Base-by-base conservation (phyloP, 2,113 vertebrate genomes). In the Andinoacara biseriatus region DNA sequence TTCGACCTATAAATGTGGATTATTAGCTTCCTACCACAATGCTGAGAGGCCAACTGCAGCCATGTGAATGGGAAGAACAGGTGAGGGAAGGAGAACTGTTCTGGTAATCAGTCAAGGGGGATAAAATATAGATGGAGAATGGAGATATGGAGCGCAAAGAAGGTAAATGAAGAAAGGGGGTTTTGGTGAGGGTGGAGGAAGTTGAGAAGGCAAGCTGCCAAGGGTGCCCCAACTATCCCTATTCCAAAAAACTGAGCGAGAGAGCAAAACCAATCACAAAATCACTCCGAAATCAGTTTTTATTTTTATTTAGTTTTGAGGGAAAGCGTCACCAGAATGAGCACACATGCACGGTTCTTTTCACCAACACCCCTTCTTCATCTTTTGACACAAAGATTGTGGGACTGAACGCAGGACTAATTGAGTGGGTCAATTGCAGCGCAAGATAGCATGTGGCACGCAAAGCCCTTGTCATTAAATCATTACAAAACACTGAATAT, bases 401-500 rank as follows among this genome's bases (percentile, higher is more conserved):
- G 78, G 49, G 38, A 5, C 76, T 82, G 81, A 82, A 82, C 67
- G 49, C 35, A 67, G 67, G 87, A 82, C 86, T 93, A 94, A 94
- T 91, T 87, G 90, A 92, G 85, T 77, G 82, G 91, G 87, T 93
- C 92, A 92, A 90, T 87, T 63, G 82, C 83, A 67, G 87, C 8
- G 80, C 49, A 10, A 84, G 84, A 80, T 52, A 62, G 74, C 67
- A 56, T 56, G 62, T 61, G 17, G 75, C 76, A 76, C 13, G 60
- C 80, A 67, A 81, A 85, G 74, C 87, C 84, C 20, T 87, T 67
- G 52, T 91, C 87, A 91, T 94, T 93, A 90, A 93, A 92, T 92
- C 85, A 91, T 90, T 91, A 89, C 61, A 86, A 89, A 89, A 81
- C 90, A 87, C 87, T 94, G 84, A 93, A 89, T 93, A 89, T 90